phyloP scores from a whole-genome alignment of 2,888 invertebrate species.

The Caradrina kadenii region DNA sequence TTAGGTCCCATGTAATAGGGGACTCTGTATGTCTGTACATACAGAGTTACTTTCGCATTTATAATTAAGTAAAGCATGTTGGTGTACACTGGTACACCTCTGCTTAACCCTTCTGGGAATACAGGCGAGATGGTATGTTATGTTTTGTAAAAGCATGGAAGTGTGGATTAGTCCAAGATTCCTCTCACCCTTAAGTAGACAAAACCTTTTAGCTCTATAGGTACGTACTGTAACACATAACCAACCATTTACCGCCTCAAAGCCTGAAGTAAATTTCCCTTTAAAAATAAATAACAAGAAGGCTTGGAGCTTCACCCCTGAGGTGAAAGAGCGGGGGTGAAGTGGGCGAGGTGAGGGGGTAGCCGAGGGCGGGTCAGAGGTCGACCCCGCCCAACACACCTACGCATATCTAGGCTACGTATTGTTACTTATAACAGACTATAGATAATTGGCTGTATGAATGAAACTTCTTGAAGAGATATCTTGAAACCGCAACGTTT shows the following conservation, averaged over 20 bases:
- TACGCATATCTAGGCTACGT: constrained; percentile 68
- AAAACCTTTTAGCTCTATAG: constrained; percentile 4
- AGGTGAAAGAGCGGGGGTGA: constrained; percentile 77
- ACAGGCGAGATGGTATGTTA: no score
- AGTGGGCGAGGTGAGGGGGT: constrained; percentile 73
- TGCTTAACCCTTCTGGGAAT: no score
- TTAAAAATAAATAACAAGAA: constrained; percentile 67
- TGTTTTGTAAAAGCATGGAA: no score
- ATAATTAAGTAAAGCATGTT: no score
- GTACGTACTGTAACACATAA: constrained; percentile 17
- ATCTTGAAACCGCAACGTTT: constrained; percentile 2
- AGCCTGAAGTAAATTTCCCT: constrained; percentile 52
- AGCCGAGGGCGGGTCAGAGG: constrained; percentile 82
- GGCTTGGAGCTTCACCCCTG: constrained; percentile 71
- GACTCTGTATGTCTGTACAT: no score
- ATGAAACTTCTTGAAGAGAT: constrained; percentile 13
- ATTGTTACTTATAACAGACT: constrained; percentile 21
- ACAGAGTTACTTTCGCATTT: no score
- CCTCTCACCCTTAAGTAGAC: not conserved
- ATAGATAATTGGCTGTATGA: constrained; percentile 48
- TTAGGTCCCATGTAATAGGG: no score
- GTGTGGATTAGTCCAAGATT: no score
- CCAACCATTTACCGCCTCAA: constrained; percentile 38
- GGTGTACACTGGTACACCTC: no score
- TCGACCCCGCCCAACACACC: constrained; percentile 79